Conservation (phyloP, 2,113 vertebrate genomes). For the Poeciliopsis prolifica region DNA sequence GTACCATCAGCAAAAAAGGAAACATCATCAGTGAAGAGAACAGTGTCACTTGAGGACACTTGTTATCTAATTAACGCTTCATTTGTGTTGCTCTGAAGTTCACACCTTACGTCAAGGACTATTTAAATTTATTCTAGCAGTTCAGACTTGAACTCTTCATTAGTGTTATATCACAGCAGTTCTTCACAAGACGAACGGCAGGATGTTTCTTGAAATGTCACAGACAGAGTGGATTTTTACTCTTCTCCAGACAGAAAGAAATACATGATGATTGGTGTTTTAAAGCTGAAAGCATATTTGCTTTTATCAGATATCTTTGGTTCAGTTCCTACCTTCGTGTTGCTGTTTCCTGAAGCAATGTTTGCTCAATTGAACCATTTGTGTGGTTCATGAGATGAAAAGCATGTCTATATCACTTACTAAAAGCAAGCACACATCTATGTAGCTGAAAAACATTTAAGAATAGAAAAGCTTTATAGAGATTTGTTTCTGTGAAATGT, state of each 20-base stretch:
- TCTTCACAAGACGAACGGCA: slow-evolving; percentile 2
- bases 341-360: slow-evolving; percentile 11
- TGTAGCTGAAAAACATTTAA: neutral
- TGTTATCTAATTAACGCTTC: slow-evolving; percentile 2
- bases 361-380: slow-evolving; percentile 36
- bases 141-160: slow-evolving; percentile 17
- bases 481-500: no score
- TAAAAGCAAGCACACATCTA: neutral
- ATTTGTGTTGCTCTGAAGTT: neutral
- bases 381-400: slow-evolving; percentile 19
- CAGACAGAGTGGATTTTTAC: neutral
- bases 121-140: slow-evolving; percentile 16
- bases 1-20: slow-evolving; percentile 35
- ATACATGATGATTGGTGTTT: slow-evolving; percentile 3
- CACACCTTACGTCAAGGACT: neutral
- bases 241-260: neutral
- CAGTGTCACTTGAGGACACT: slow-evolving; percentile 6
- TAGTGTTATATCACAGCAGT: slow-evolving; percentile 13
- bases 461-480: no score
- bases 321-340: neutral
- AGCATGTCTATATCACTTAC: slow-evolving; percentile 14
- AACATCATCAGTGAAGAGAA: slow-evolving; percentile 4
- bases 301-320: neutral
- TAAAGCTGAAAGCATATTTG: neutral
- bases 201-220: neutral